Percentiles rank a stretch among this genome's conserved stretches.
These are phyloP conservation scores for Atopsyche davidsoni DNA, from an alignment of 1,140 invertebrate genomes.

Conservation along the genomic window DNA sequence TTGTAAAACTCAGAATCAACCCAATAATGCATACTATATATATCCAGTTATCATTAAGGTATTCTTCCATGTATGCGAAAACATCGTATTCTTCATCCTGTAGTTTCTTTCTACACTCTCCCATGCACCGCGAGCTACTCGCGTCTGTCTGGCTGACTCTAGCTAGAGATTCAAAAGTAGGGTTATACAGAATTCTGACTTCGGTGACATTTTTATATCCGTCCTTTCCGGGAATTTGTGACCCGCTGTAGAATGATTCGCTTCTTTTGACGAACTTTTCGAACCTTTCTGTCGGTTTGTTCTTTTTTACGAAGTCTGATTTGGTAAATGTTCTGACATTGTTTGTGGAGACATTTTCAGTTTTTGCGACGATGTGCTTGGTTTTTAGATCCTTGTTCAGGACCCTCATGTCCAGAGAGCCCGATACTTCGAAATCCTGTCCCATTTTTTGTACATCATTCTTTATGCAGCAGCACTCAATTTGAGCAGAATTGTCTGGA, in stretches of 20 bases:
- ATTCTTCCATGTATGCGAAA: background rate
- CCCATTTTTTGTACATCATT: conserved; percentile 41
- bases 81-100: no score
- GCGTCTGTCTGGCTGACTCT: no score
- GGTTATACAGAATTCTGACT: conserved; percentile 46
- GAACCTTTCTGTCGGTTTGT: conserved; percentile 35
- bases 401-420: conserved; percentile 40
- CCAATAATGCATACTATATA: conserved; percentile 20
- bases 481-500: conserved; percentile 36
- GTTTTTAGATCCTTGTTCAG: conserved; percentile 40
- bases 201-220: conserved; percentile 39
- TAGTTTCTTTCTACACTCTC: no score
- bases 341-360: conserved; percentile 37
- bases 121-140: no score
- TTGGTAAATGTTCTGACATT: conserved; percentile 42
- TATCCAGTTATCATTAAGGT: conserved; percentile 19
- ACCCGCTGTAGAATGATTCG: conserved; percentile 38
- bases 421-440: conserved; percentile 36
- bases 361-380: conserved; percentile 35
- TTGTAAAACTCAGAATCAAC: conserved; percentile 14
- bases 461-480: conserved; percentile 43
- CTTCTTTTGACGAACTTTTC: conserved; percentile 44
- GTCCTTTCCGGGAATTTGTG: conserved; percentile 2
- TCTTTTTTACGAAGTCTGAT: conserved; percentile 33
- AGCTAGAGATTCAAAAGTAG: conserved; percentile 35